Percentiles rank a stretch among this genome's conserved stretches.
Evolutionary conservation across 1,140 invertebrate genomes (phyloP).

Genomic region (Pomacea maculata): DNA sequence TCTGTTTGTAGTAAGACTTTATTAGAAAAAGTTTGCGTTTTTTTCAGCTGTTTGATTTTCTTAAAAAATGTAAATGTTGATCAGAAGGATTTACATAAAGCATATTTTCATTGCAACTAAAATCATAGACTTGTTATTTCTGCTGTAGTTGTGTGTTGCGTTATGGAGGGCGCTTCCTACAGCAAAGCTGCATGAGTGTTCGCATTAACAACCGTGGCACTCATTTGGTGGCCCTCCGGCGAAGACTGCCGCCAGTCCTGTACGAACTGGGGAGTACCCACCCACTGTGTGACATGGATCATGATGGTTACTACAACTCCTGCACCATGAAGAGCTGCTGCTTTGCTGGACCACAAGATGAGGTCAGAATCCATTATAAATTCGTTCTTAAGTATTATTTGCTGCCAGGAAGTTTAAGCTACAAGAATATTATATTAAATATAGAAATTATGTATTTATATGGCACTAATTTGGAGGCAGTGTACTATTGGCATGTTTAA

Average conservation of each 20-base stretch:
- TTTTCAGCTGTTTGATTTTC: background rate
- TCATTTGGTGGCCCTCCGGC: constrained; percentile 82
- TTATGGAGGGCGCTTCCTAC: constrained; percentile 76
- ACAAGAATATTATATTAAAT: too few relatives aligned
- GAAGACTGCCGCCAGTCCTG: constrained; percentile 84
- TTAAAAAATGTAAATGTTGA: background rate
- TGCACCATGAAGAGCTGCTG: constrained; percentile 97
- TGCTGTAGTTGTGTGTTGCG: constrained; percentile 66
- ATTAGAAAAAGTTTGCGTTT: background rate
- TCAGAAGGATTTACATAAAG: background rate
- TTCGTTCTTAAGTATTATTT: background rate
- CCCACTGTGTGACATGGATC: constrained; percentile 86
- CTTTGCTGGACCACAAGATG: constrained; percentile 89
- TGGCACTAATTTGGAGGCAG: too few relatives aligned
- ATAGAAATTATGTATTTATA: too few relatives aligned
- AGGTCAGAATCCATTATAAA: constrained; percentile 45
- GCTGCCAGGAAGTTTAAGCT: too few relatives aligned
- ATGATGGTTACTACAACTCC: constrained; percentile 92
- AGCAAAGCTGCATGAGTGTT: constrained; percentile 89
- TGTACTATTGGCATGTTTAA: too few relatives aligned
- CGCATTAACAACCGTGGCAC: constrained; percentile 84
- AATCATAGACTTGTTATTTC: background rate
- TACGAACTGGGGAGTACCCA: constrained; percentile 76
- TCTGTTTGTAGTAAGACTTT: background rate
- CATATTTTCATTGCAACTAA: background rate